Percentiles rank a stretch among this genome's conserved stretches.
Evolutionary conservation across 2,797 vertebrate genomes (phyloP).

Genomic region (Stomatorhinus walkeri): DNA sequence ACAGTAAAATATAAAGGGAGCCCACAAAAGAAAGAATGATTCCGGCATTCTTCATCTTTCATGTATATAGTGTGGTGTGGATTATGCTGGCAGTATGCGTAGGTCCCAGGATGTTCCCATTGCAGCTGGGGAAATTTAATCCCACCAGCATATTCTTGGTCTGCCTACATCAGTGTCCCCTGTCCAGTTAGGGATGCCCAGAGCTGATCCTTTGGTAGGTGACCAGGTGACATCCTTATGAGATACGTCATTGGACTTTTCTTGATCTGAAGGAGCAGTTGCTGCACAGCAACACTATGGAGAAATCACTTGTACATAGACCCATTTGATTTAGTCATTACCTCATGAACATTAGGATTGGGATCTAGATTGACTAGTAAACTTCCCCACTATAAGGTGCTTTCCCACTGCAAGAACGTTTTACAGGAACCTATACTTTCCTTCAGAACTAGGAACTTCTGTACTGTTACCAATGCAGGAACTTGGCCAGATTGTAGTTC

Average conservation of each 20-base stretch:
- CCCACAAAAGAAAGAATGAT: not conserved
- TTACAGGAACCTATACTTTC: no score
- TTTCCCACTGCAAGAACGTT: no score
- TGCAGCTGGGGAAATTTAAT: not conserved
- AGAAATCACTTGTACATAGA: not conserved
- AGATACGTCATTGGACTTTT: not conserved
- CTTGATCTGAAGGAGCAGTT: not conserved
- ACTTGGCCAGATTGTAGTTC: no score
- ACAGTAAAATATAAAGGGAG: not conserved
- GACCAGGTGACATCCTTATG: not conserved
- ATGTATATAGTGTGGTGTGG: not conserved
- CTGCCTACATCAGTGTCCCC: not conserved
- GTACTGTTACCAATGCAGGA: no score
- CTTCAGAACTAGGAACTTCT: no score
- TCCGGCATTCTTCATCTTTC: not conserved
- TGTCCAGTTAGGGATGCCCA: not conserved
- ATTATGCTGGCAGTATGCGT: not conserved
- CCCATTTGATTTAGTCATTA: not conserved
- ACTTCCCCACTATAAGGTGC: not conserved
- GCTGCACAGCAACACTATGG: not conserved
- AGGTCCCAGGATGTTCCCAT: not conserved
- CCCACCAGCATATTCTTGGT: not conserved
- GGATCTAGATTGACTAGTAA: not conserved
- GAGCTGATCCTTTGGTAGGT: not conserved
- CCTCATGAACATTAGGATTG: not conserved